These are phyloP conservation scores for Entosphenus tridentatus DNA, from an alignment of 2,113 vertebrate genomes.

Conservation along the genomic window DNA sequence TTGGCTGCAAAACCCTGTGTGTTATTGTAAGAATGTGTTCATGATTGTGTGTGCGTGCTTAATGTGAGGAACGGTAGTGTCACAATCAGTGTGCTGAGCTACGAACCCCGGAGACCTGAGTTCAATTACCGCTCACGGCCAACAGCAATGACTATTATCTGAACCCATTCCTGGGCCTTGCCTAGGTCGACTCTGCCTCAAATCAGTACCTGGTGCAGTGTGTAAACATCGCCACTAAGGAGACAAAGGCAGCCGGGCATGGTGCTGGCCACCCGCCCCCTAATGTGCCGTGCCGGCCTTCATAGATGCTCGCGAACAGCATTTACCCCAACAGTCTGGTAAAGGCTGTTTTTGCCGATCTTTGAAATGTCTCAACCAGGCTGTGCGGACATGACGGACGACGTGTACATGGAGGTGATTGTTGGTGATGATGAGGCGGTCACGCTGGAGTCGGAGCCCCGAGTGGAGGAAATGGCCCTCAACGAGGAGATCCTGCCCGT, in stretches of 20 bases:
- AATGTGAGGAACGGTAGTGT: too few relatives aligned
- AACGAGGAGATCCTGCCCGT: conserved; percentile 71
- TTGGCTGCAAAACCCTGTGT: too few relatives aligned
- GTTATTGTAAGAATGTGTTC: too few relatives aligned
- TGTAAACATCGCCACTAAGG: conserved; percentile 2
- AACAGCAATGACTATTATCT: too few relatives aligned
- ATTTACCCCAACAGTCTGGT: conserved; percentile 8
- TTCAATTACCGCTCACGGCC: too few relatives aligned
- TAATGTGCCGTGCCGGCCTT: conserved; percentile 17
- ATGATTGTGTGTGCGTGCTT: too few relatives aligned
- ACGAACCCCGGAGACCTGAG: too few relatives aligned
- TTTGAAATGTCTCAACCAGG: conserved; percentile 27
- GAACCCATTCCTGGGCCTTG: too few relatives aligned
- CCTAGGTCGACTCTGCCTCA: too few relatives aligned
- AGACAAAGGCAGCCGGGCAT: too few relatives aligned
- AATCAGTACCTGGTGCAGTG: not conserved
- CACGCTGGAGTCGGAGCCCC: conserved; percentile 39
- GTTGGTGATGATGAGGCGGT: conserved; percentile 52
- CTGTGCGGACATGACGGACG: conserved; percentile 61
- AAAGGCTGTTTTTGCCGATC: conserved; percentile 10
- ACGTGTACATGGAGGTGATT: conserved; percentile 86
- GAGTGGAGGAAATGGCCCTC: conserved; percentile 47
- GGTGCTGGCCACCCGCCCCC: too few relatives aligned
- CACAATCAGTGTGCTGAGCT: too few relatives aligned
- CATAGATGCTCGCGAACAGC: conserved; percentile 19